phyloP scores from a whole-genome alignment of 1,140 invertebrate species.

The Eumeta japonica region DNA sequence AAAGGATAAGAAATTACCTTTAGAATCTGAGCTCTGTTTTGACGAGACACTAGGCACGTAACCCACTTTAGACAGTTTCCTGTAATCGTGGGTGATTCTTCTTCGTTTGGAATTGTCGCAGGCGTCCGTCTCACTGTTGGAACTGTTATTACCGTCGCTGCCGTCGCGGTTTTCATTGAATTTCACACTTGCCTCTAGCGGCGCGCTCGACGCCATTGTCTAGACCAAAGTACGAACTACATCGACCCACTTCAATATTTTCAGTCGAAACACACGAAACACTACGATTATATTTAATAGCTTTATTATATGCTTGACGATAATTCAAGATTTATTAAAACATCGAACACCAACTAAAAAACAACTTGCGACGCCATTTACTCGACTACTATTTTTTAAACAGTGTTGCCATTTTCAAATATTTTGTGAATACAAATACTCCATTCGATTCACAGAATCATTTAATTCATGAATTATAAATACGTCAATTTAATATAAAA shows the following conservation, averaged over 20 bases:
- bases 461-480: too few relatives aligned
- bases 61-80: conserved; percentile 48
- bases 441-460: too few relatives aligned
- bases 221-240: too few relatives aligned
- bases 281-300: too few relatives aligned
- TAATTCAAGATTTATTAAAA: too few relatives aligned
- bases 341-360: conserved; percentile 46
- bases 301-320: too few relatives aligned
- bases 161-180: conserved; percentile 40
- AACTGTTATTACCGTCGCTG: conserved; percentile 26
- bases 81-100: conserved; percentile 43
- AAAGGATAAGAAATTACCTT: conserved; percentile 35
- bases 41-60: conserved; percentile 48
- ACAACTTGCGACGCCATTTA: conserved; percentile 57
- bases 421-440: too few relatives aligned
- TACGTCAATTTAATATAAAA: too few relatives aligned
- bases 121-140: conserved; percentile 31
- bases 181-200: conserved; percentile 45
- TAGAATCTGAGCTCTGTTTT: conserved; percentile 33
- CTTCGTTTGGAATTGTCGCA: conserved; percentile 44
- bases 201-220: conserved; percentile 52
- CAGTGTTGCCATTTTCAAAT: too few relatives aligned
- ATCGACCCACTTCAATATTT: conserved; percentile 20
- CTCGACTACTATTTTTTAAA: too few relatives aligned
- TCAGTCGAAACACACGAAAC: too few relatives aligned